A percentile compares a stretch with the other conserved stretches of the same genome.
Evolutionary conservation across 2,888 invertebrate species (phyloP).

Genomic region (Cosmorhoe ocellata): DNA sequence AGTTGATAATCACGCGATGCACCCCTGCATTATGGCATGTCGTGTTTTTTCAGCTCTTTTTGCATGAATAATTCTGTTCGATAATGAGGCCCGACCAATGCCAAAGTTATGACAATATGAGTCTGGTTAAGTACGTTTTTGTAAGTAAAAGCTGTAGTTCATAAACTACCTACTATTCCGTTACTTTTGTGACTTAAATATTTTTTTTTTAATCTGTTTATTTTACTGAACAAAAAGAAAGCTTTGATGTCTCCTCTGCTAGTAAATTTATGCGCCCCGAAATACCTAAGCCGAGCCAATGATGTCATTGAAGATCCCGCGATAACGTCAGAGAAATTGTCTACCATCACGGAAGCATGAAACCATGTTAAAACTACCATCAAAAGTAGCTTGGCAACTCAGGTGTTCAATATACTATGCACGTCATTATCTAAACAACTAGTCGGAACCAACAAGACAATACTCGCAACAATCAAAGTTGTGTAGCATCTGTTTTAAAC

Average conservation of each 20-base stretch:
- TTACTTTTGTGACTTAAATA: too few species aligned
- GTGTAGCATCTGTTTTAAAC: too few species aligned
- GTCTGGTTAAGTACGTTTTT: not conserved
- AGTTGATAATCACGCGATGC: slow-evolving; percentile 31
- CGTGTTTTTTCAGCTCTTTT: slow-evolving; percentile 24
- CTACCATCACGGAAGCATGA: slow-evolving; percentile 54
- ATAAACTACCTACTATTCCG: too few species aligned
- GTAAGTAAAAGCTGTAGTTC: too few species aligned
- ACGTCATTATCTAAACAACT: too few species aligned
- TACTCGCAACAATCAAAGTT: too few species aligned
- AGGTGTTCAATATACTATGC: not conserved
- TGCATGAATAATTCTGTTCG: slow-evolving; percentile 33
- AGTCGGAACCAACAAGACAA: too few species aligned
- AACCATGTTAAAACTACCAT: not conserved
- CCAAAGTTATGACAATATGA: slow-evolving; percentile 30
- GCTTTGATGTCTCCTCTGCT: not conserved
- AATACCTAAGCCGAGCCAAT: slow-evolving; percentile 31
- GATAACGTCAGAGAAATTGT: slow-evolving; percentile 59
- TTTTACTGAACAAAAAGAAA: too few species aligned
- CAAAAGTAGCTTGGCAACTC: slow-evolving; percentile 6
- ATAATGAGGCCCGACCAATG: slow-evolving; percentile 27
- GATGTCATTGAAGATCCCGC: slow-evolving; percentile 52
- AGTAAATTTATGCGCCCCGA: slow-evolving; percentile 35
- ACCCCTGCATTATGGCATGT: slow-evolving; percentile 29
- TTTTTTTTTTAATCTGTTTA: too few species aligned